phyloP scores from a whole-genome alignment of 2,888 invertebrate genomes.

The Acleris holmiana region DNA sequence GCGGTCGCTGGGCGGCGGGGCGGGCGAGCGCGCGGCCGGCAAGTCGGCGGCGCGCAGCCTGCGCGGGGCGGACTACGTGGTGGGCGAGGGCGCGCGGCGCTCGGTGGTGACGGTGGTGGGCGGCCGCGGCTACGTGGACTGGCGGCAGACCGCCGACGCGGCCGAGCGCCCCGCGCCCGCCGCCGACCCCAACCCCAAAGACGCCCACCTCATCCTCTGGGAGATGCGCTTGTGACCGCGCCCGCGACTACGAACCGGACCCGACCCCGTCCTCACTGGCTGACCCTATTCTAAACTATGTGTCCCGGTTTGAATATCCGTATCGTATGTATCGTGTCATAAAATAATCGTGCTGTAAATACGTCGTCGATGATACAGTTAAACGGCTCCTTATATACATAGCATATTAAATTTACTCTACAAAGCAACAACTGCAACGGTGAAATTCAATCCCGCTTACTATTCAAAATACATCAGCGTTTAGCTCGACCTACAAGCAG shows the following conservation, averaged over 20 bases:
- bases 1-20: conserved; percentile 55
- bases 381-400: conserved; percentile 2
- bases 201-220: conserved; percentile 96
- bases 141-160: conserved; percentile 89
- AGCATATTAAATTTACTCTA: conserved; percentile 7
- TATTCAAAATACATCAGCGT: conserved; percentile 29
- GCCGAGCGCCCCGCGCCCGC: conserved; percentile 82
- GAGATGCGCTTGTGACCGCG: conserved; percentile 84
- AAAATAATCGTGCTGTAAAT: conserved; percentile 35
- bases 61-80: conserved; percentile 71
- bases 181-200: conserved; percentile 90
- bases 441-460: conserved; percentile 25
- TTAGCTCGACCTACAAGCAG: conserved; percentile 33
- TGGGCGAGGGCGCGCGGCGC: conserved; percentile 81
- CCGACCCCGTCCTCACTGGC: conserved; percentile 14
- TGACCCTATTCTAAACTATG: conserved; percentile 39
- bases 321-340: conserved; percentile 61
- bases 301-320: conserved; percentile 2
- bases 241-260: conserved; percentile 19
- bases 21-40: conserved; percentile 38
- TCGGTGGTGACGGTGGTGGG: conserved; percentile 95
- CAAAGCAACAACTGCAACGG: conserved; percentile 11
- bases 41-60: conserved; percentile 70
- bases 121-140: conserved; percentile 94
- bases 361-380: conserved; percentile 11